Conservation (phyloP, 2,888 invertebrate genomes). For the Mesorhabditis sp. region DNA sequence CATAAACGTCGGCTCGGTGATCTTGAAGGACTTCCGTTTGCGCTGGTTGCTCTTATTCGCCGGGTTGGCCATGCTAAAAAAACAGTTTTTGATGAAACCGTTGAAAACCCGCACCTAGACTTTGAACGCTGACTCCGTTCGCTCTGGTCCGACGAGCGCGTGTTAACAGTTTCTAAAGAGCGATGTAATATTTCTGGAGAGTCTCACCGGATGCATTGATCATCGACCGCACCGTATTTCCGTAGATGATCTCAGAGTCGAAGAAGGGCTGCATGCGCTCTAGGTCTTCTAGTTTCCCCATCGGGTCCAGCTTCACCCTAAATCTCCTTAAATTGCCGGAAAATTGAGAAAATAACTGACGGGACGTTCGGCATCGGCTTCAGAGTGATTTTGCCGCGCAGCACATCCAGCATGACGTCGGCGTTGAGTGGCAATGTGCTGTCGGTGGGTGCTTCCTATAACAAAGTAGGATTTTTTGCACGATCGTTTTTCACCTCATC, state of each 20-base stretch:
- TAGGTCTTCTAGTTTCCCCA: constrained; percentile 11
- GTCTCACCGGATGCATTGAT: constrained; percentile 11
- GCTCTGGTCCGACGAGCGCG: too few relatives aligned
- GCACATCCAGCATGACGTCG: constrained; percentile 23
- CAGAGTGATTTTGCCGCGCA: constrained; percentile 19
- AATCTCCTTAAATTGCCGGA: not conserved
- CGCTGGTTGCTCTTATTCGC: too few relatives aligned
- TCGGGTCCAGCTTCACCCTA: constrained; percentile 21
- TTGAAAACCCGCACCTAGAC: too few relatives aligned
- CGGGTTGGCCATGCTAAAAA: too few relatives aligned
- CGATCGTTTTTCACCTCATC: too few relatives aligned
- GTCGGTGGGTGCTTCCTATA: constrained; percentile 10
- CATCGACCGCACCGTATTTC: constrained; percentile 29
- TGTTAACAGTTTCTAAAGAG: too few relatives aligned
- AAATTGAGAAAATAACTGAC: constrained; percentile 7
- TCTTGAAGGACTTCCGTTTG: too few relatives aligned
- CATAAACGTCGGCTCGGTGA: too few relatives aligned
- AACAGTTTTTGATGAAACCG: too few relatives aligned
- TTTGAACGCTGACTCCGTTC: too few relatives aligned
- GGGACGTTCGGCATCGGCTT: constrained; percentile 20
- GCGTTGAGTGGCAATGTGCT: constrained; percentile 28
- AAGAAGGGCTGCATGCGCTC: constrained; percentile 17
- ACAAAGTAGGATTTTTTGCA: too few relatives aligned
- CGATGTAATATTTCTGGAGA: too few relatives aligned
- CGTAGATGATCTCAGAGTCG: constrained; percentile 13